These are phyloP conservation scores for Perdita meconis DNA, from an alignment of 2,888 invertebrate genomes.

Conservation along the genomic window DNA sequence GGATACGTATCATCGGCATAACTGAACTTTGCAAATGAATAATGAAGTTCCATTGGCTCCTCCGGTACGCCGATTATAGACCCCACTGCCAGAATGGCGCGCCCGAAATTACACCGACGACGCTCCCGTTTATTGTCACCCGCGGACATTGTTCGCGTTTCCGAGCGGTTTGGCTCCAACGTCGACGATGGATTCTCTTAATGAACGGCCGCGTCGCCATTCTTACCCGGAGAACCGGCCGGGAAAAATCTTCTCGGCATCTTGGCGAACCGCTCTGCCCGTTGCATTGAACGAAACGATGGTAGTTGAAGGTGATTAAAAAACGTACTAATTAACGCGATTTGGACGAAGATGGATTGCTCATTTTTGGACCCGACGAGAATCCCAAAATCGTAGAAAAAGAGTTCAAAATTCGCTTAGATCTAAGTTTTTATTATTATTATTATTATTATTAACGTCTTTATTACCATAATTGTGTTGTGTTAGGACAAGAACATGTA, in stretches of 20 bases:
- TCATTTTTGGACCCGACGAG: too few relatives aligned
- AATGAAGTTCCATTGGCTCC: slow-evolving; percentile 80
- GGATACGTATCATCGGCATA: slow-evolving; percentile 84
- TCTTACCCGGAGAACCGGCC: slow-evolving; percentile 12
- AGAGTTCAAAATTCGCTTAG: too few relatives aligned
- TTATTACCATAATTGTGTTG: too few relatives aligned
- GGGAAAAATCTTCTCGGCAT: slow-evolving; percentile 9
- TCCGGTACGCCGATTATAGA: slow-evolving; percentile 49
- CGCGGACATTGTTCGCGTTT: slow-evolving; percentile 36
- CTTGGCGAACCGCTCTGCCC: background rate
- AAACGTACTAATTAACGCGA: too few relatives aligned
- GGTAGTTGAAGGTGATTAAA: background rate
- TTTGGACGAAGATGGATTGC: too few relatives aligned
- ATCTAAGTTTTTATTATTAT: too few relatives aligned
- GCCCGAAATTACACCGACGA: slow-evolving; percentile 37
- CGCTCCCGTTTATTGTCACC: slow-evolving; percentile 36
- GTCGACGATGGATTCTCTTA: slow-evolving; percentile 40
- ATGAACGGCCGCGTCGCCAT: slow-evolving; percentile 45
- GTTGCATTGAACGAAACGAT: slow-evolving; percentile 6
- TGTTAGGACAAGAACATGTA: too few relatives aligned
- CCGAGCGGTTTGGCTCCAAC: background rate
- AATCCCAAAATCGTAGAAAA: too few relatives aligned
- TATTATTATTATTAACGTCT: too few relatives aligned
- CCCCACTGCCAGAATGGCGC: slow-evolving; percentile 10
- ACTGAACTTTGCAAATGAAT: slow-evolving; percentile 83